A percentile compares a stretch with the other conserved stretches of the same genome.
Conservation (phyloP, 2,888 invertebrate species). For the Ceramica pisi region DNA sequence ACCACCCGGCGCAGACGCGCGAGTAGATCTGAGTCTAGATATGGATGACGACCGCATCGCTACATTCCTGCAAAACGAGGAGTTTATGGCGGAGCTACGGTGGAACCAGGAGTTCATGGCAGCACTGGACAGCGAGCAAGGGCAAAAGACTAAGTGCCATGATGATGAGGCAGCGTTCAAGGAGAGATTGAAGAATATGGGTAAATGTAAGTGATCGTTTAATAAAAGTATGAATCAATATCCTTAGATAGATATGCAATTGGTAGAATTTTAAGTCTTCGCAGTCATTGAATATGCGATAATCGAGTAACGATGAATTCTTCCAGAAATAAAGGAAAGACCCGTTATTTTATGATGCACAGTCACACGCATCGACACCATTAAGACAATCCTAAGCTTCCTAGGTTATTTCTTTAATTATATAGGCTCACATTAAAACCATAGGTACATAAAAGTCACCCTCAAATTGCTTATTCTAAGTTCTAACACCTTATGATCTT, state of each 20-base stretch:
- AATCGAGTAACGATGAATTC: neutral
- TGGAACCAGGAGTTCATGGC: constrained; percentile 97
- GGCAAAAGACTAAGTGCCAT: constrained; percentile 86
- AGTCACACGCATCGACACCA: neutral
- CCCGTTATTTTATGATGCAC: neutral
- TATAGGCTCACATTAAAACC: too few species aligned
- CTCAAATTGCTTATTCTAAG: constrained; percentile 3
- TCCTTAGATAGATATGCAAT: neutral
- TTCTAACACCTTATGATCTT: neutral
- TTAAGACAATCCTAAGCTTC: too few species aligned
- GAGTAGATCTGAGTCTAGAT: constrained; percentile 89
- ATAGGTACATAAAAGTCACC: neutral
- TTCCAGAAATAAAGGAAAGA: neutral
- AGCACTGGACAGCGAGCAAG: constrained; percentile 94
- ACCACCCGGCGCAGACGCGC: constrained; percentile 86
- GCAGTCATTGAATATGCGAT: neutral
- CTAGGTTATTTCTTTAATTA: too few species aligned
- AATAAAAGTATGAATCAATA: neutral
- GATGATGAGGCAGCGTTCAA: constrained; percentile 94
- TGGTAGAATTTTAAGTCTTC: neutral
- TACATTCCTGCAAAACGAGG: constrained; percentile 96
- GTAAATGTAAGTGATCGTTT: constrained; percentile 91
- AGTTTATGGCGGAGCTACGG: constrained; percentile 96
- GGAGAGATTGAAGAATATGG: constrained; percentile 95
- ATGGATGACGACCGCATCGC: constrained; percentile 97